Conservation (phyloP, 2,113 vertebrate species). For the Dermatemys mawii region DNA sequence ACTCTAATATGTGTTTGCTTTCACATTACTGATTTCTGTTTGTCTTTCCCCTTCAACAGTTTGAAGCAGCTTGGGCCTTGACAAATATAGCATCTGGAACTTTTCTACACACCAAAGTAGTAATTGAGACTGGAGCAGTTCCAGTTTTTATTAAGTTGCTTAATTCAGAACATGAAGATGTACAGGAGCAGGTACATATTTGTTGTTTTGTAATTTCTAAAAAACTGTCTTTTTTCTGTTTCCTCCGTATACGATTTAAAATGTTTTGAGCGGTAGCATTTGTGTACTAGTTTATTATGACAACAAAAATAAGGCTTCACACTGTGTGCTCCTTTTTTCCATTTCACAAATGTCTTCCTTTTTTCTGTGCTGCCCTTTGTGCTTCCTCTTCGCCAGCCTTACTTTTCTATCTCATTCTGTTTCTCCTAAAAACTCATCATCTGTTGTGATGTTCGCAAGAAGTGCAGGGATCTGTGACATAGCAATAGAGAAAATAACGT, state of each 20-base stretch:
- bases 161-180: constrained; percentile 92
- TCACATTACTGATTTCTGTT: neutral
- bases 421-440: neutral
- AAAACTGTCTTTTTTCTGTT: neutral
- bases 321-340: neutral
- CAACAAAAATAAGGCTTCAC: neutral
- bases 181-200: constrained; percentile 90
- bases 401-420: neutral
- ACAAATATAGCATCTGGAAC: constrained; percentile 95
- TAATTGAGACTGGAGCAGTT: constrained; percentile 93
- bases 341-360: neutral
- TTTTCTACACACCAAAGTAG: constrained; percentile 93
- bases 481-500: neutral
- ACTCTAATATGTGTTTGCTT: neutral
- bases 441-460: neutral
- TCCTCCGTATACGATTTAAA: neutral
- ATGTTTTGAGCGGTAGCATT: neutral
- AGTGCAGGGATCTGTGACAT: neutral
- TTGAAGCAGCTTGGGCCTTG: constrained; percentile 93
- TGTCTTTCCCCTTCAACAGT: constrained; percentile 70
- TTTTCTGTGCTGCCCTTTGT: neutral
- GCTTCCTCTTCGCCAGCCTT: neutral
- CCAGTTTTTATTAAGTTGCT: constrained; percentile 93
- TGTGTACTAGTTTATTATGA: neutral
- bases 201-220: neutral